These are phyloP conservation scores for Anthoscopus minutus DNA, from an alignment of 2,113 vertebrate genomes.

Conservation along the genomic window DNA sequence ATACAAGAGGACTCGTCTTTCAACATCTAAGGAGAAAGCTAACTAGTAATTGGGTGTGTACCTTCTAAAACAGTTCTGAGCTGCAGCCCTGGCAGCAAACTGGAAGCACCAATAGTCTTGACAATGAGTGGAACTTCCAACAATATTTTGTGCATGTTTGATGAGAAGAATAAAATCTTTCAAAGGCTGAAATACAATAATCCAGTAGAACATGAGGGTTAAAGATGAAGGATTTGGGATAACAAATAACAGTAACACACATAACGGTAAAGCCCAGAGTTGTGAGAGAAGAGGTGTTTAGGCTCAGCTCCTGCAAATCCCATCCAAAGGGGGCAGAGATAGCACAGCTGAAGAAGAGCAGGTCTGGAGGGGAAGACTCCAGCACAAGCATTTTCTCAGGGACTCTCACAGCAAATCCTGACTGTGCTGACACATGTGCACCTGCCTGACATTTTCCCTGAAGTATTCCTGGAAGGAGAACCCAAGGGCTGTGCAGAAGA, in stretches of 20 bases:
- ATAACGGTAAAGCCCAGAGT: neutral
- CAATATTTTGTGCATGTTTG: neutral
- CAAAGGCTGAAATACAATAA: neutral
- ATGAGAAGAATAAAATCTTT: neutral
- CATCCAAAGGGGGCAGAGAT: neutral
- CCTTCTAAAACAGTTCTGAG: neutral
- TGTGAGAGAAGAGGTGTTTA: neutral
- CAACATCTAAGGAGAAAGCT: neutral
- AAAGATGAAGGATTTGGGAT: neutral
- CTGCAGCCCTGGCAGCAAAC: neutral
- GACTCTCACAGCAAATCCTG: neutral
- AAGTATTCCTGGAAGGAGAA: neutral
- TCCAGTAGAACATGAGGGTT: neutral
- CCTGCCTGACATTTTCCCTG: neutral
- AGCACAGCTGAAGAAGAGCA: neutral
- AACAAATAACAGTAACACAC: too few species aligned
- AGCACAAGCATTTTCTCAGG: neutral
- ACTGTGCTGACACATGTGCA: neutral
- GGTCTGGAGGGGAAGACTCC: neutral
- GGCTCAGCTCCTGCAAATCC: neutral
- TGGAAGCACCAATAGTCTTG: neutral
- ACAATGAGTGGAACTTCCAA: neutral
- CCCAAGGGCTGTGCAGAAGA: neutral
- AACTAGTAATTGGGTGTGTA: neutral
- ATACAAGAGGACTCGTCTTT: neutral